Conservation (phyloP, 2,113 vertebrate species). For the Ploceus nigricollis region DNA sequence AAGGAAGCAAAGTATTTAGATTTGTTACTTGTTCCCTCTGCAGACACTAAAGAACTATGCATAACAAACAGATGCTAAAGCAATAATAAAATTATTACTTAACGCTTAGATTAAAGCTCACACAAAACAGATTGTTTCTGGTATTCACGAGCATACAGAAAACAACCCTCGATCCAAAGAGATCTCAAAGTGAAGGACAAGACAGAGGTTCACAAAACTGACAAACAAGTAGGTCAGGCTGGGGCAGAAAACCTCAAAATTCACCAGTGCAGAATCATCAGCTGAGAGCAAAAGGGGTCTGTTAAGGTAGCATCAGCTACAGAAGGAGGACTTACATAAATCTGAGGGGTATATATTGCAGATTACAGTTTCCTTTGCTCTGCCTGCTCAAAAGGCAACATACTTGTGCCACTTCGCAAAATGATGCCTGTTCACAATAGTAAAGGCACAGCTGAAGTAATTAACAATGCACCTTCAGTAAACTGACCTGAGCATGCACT, state of each 20-base stretch:
- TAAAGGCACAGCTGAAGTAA: background rate
- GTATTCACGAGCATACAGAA: background rate
- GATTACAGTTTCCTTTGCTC: background rate
- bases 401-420: background rate
- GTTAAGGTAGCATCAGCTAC: background rate
- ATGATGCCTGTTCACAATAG: background rate
- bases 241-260: background rate
- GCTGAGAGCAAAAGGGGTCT: background rate
- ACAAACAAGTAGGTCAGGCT: background rate
- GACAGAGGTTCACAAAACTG: background rate
- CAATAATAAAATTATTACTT: background rate
- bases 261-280: background rate
- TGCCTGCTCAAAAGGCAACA: background rate
- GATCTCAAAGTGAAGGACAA: background rate
- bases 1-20: background rate
- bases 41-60: background rate
- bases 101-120: background rate
- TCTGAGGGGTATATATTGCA: background rate
- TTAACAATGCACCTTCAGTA: background rate
- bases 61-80: background rate
- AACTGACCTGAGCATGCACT: background rate
- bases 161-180: background rate
- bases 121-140: background rate
- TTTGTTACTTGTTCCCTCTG: background rate
- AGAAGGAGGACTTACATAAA: background rate